Percentiles rank a stretch among this genome's conserved stretches.
These are phyloP conservation scores for Stigmatopora nigra DNA, from an alignment of 2,113 vertebrate genomes.

Conservation along the genomic window DNA sequence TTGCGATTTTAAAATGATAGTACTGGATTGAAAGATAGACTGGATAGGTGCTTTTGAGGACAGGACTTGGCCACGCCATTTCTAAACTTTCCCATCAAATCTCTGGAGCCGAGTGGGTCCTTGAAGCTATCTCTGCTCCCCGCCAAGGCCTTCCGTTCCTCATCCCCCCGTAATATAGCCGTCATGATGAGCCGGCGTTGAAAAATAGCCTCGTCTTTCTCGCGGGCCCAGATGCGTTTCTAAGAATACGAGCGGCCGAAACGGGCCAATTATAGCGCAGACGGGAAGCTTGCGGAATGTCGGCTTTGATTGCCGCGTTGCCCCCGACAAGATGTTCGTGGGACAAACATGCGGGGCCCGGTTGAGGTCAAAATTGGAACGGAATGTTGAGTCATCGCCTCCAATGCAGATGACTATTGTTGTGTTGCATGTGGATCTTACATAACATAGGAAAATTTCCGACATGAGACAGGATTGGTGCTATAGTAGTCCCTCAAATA, in stretches of 20 bases:
- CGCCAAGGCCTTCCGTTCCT: conserved; percentile 28
- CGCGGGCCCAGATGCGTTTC: conserved; percentile 32
- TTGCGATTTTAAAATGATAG: too few relatives aligned
- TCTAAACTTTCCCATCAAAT: conserved; percentile 16
- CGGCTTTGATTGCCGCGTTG: conserved; percentile 28
- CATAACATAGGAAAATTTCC: too few relatives aligned
- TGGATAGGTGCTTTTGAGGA: too few relatives aligned
- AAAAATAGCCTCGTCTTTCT: conserved; percentile 42
- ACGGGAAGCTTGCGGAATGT: conserved; percentile 44
- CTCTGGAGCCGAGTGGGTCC: conserved; percentile 21
- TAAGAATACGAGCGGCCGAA: conserved; percentile 48
- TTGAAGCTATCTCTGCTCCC: conserved; percentile 22
- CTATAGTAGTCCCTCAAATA: too few relatives aligned
- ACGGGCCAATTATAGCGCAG: conserved; percentile 42
- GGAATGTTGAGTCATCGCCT: too few relatives aligned
- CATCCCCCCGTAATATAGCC: conserved; percentile 33
- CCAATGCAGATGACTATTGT: too few relatives aligned
- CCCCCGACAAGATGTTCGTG: conserved; percentile 23
- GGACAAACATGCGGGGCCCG: not conserved
- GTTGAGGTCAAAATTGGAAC: too few relatives aligned
- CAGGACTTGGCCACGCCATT: too few relatives aligned
- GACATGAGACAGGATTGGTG: too few relatives aligned
- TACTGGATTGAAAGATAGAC: too few relatives aligned
- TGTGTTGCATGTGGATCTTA: too few relatives aligned
- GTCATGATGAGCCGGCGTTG: conserved; percentile 29